Base-by-base conservation (phyloP, 2,888 invertebrate species). In the Lamellibrachia satsuma region DNA sequence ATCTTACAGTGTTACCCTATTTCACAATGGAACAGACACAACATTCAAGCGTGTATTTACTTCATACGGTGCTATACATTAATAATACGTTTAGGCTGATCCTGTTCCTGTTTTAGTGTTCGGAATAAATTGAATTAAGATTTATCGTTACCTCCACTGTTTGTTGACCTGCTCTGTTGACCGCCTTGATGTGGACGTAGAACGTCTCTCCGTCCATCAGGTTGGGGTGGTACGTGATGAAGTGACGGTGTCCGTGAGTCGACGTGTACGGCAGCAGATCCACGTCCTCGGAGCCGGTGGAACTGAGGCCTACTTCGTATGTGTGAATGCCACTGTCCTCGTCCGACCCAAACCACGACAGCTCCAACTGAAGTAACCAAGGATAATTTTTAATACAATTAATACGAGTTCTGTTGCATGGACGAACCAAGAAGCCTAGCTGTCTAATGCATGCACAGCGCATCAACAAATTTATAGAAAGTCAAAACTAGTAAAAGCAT, bases 131-230 rank as follows among this genome's bases (percentile, higher is more conserved):
- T 3, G 22, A 75, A 75, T 22, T n/a, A n/a, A 39, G 39, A 39
- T 39, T 0, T 39, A 39, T 39, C 22, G 22, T 75, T 93, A 94
- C 95, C 94, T 93, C 92, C 51, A 93, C 91, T 22, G 93, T 92
- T 27, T 93, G 92, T 52, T 93, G 90, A 7, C 93, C 93, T 3
- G 95, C 94, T 92, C 93, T 95, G 92, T 95, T 94, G 27, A 94
- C 94, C 22, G 95, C 94, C 91, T 94, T 94, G 90, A 95, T 93
- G 27, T 94, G 91, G 52, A 95, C 93, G 92, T 94, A 95, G 93
- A 95, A 95, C 75, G 92, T 92, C 15, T 93, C 92, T 0, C 95
- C 95, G 90, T 95, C 94, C 52, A 93, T 94, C n/a, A 95, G 92
- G 92, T 93, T 93, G 4, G 94, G 94, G 91, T 95, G 94, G 52